phyloP scores from a whole-genome alignment of 2,797 vertebrate genomes.

The Falco naumanni region DNA sequence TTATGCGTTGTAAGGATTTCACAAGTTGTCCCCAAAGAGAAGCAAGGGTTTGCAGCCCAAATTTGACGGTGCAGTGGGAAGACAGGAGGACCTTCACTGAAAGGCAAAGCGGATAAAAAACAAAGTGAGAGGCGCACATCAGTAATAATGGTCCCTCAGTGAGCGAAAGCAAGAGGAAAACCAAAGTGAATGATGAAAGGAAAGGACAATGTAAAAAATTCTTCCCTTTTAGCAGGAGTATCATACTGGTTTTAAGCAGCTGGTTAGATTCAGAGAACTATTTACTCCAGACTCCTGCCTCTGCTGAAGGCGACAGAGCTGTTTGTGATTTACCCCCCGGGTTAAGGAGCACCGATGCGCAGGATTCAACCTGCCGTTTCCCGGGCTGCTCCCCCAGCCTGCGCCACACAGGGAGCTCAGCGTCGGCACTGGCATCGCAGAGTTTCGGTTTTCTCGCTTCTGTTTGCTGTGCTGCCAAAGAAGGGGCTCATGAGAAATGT shows the following conservation, averaged over 20 bases:
- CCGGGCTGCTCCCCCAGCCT: not conserved
- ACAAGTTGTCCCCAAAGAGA: not conserved
- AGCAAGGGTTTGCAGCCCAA: not conserved
- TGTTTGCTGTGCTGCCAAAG: not conserved
- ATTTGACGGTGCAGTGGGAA: not conserved
- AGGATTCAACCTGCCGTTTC: rapidly evolving
- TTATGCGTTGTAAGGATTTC: not conserved
- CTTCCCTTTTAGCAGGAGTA: not conserved
- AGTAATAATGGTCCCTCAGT: not conserved
- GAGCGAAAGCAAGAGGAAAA: not conserved
- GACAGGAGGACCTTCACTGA: not conserved
- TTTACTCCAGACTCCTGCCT: not conserved
- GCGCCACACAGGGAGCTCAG: not conserved
- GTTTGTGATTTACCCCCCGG: not conserved
- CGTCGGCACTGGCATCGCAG: rapidly evolving
- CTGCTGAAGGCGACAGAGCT: not conserved
- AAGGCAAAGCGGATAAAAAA: not conserved
- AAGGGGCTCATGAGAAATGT: not conserved
- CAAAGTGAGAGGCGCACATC: not conserved
- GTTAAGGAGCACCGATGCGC: not conserved
- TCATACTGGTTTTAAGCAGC: not conserved
- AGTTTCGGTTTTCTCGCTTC: not conserved
- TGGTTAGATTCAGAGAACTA: not conserved
- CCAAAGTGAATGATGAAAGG: not conserved
- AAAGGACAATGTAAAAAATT: too few species aligned